Evolutionary conservation across 2,113 vertebrate species (phyloP).

Genomic region (Prionailurus bengalensis): DNA sequence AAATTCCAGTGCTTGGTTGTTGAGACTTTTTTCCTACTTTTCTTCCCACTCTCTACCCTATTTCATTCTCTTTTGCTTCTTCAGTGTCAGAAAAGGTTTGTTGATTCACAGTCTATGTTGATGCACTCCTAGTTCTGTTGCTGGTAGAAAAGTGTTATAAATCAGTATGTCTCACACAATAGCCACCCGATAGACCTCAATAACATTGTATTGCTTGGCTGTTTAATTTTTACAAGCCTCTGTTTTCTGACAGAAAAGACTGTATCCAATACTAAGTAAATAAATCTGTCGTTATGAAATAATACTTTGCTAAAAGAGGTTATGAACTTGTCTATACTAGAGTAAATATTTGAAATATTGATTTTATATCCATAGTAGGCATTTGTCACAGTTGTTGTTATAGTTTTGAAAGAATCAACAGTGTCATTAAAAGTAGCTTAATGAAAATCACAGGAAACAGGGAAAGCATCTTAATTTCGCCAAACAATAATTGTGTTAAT

Average conservation of each 20-base stretch:
- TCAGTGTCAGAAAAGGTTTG: background rate
- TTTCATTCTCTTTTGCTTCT: background rate
- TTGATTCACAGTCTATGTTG: background rate
- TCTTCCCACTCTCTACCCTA: background rate
- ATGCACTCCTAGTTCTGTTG: background rate
- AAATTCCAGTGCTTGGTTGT: background rate
- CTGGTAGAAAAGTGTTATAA: background rate
- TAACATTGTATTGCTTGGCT: background rate
- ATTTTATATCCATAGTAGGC: background rate
- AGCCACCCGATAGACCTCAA: background rate
- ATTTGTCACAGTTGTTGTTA: slow-evolving; percentile 51
- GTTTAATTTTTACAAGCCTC: background rate
- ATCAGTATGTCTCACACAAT: background rate
- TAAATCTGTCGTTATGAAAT: slow-evolving; percentile 5
- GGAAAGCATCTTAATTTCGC: slow-evolving; percentile 27
- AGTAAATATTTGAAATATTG: slow-evolving; percentile 1
- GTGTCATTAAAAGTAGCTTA: slow-evolving; percentile 35
- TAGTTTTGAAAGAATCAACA: slow-evolving; percentile 58
- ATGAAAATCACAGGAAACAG: slow-evolving; percentile 55
- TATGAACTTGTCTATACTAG: background rate
- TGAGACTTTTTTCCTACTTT: background rate
- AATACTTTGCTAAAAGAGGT: slow-evolving; percentile 26
- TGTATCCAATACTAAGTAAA: slow-evolving; percentile 37
- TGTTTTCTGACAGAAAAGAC: slow-evolving; percentile 20
- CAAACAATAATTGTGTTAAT: slow-evolving; percentile 33